Percentiles rank a stretch among this genome's conserved stretches.
Evolutionary conservation across 37 sponge, comb jelly and placozoan genomes (phyloP).

Genomic region (Theonella swinhoei): DNA sequence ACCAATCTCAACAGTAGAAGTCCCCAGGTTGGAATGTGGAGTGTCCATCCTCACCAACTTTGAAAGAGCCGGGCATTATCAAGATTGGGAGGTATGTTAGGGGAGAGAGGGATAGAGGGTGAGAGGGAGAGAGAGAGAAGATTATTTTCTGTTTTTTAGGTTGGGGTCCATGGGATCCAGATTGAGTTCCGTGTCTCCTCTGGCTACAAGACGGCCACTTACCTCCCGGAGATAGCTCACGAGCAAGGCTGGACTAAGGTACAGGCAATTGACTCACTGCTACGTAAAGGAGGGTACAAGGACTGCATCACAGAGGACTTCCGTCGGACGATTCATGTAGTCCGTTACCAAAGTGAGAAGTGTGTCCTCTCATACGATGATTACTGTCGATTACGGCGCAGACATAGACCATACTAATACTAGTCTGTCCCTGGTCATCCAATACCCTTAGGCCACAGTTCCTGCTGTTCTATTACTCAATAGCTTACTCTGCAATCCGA

Average conservation of each 20-base stretch:
- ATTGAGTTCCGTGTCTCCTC: slow-evolving; percentile 78
- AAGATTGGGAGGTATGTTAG: slow-evolving; percentile 97
- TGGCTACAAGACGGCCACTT: slow-evolving; percentile 81
- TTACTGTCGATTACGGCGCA: slow-evolving; percentile 36
- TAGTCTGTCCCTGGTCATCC: no score
- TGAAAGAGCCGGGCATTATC: slow-evolving; percentile 72
- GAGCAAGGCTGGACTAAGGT: slow-evolving; percentile 95
- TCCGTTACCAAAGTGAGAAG: slow-evolving; percentile 91
- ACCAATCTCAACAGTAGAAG: slow-evolving; percentile 79
- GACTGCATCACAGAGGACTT: slow-evolving; percentile 76
- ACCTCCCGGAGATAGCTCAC: slow-evolving; percentile 95
- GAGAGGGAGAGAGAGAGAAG: no score
- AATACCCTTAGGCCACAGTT: no score
- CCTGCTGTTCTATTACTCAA: no score
- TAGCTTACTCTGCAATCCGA: no score
- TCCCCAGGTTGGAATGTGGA: slow-evolving; percentile 82
- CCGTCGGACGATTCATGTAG: slow-evolving; percentile 58
- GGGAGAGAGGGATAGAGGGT: no score
- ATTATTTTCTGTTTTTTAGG: slow-evolving; percentile 46
- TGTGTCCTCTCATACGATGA: slow-evolving; percentile 80
- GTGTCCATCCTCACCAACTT: slow-evolving; percentile 94
- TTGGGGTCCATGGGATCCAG: slow-evolving; percentile 96
- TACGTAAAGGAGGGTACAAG: slow-evolving; percentile 89
- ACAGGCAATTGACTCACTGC: slow-evolving; percentile 87
- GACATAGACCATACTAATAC: slow-evolving; percentile 44